These are phyloP conservation scores for Nomada goodeniana DNA, from an alignment of 2,888 invertebrate species.

Conservation along the genomic window DNA sequence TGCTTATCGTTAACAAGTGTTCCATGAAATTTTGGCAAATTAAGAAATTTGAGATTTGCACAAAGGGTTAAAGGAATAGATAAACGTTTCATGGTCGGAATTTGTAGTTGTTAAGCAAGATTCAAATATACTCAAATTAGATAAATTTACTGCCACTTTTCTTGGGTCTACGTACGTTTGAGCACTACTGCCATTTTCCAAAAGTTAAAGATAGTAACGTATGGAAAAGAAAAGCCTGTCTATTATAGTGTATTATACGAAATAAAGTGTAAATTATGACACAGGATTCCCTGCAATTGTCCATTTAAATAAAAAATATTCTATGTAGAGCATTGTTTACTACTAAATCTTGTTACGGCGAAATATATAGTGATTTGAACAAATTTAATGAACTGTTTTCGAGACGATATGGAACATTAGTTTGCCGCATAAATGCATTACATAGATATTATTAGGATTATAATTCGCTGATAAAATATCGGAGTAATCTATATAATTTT, in stretches of 20 bases:
- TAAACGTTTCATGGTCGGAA: conserved; percentile 24
- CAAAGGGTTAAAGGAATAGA: conserved; percentile 17
- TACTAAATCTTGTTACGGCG: conserved; percentile 7
- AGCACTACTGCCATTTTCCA: conserved; percentile 82
- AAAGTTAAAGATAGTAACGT: conserved; percentile 73
- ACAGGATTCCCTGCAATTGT: conserved; percentile 19
- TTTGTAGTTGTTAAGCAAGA: conserved; percentile 63
- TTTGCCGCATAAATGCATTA: not conserved
- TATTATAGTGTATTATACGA: conserved; percentile 76
- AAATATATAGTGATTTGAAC: not conserved
- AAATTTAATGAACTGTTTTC: not conserved
- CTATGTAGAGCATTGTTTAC: conserved; percentile 2
- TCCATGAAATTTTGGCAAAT: not conserved
- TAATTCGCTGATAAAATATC: not conserved
- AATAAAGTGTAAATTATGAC: conserved; percentile 75
- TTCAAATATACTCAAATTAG: conserved; percentile 70
- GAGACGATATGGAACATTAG: no score
- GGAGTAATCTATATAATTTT: not conserved
- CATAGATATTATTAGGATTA: not conserved
- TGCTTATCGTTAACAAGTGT: not conserved
- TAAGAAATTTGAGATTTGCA: not conserved
- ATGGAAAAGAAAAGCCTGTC: conserved; percentile 73
- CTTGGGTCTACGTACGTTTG: conserved; percentile 79
- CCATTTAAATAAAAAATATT: conserved; percentile 6
- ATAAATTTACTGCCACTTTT: conserved; percentile 80